These are phyloP conservation scores for Halocaridina rubra DNA, from an alignment of 2,888 invertebrate genomes.

Conservation along the genomic window DNA sequence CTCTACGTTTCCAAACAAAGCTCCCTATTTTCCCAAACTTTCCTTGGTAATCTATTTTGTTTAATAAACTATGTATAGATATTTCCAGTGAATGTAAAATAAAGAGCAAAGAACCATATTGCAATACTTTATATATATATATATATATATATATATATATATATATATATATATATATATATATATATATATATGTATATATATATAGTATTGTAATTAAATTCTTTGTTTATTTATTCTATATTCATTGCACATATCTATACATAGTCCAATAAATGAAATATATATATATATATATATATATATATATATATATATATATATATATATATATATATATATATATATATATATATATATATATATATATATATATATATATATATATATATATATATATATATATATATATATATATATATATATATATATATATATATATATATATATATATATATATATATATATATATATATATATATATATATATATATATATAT, in stretches of 20 bases:
- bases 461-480: not conserved
- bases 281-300: not conserved
- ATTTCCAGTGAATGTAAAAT: too few relatives aligned
- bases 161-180: too few relatives aligned
- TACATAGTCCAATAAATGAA: not conserved
- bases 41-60: too few relatives aligned
- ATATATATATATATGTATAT: too few relatives aligned
- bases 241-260: not conserved
- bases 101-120: too few relatives aligned
- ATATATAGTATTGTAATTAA: too few relatives aligned
- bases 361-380: not conserved
- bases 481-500: not conserved
- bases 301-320: not conserved
- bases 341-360: not conserved
- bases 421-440: not conserved
- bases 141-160: too few relatives aligned
- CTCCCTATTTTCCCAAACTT: too few relatives aligned
- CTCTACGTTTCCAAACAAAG: too few relatives aligned
- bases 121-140: too few relatives aligned
- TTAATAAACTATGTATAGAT: too few relatives aligned
- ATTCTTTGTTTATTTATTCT: too few relatives aligned
- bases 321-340: not conserved
- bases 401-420: not conserved
- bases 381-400: not conserved
- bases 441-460: not conserved